phyloP scores from a whole-genome alignment of 2,797 vertebrate genomes.

The Clarias pachynema region DNA sequence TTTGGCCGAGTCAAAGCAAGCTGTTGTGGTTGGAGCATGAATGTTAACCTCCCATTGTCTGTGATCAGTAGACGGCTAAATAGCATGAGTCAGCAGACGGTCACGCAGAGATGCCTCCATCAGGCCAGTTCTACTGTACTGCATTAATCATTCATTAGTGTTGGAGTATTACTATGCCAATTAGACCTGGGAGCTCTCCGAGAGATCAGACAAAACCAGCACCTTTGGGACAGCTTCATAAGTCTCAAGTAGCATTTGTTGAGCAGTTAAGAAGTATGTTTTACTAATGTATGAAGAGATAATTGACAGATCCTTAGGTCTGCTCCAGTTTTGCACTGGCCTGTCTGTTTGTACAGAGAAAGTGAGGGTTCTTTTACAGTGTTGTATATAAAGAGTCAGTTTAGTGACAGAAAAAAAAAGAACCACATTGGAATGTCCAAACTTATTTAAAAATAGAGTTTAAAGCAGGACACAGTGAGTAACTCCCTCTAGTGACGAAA shows the following conservation, averaged over 20 bases:
- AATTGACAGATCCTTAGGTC: slow-evolving; percentile 3
- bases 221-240: slow-evolving; percentile 54
- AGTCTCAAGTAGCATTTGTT: slow-evolving; percentile 11
- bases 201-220: slow-evolving; percentile 65
- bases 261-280: slow-evolving; percentile 16
- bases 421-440: slow-evolving; percentile 71
- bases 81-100: slow-evolving; percentile 59
- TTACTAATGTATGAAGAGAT: slow-evolving; percentile 15
- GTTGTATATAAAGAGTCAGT: slow-evolving; percentile 69
- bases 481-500: slow-evolving; percentile 67
- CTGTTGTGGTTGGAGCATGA: slow-evolving; percentile 51
- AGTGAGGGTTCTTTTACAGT: slow-evolving; percentile 30
- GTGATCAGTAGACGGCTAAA: slow-evolving; percentile 61
- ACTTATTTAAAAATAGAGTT: slow-evolving; percentile 55
- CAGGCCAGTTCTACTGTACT: slow-evolving; percentile 64
- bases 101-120: slow-evolving; percentile 53
- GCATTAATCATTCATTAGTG: slow-evolving; percentile 76
- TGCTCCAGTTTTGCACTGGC: not conserved
- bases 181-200: slow-evolving; percentile 71
- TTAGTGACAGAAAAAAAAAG: slow-evolving; percentile 76
- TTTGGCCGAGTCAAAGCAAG: slow-evolving; percentile 53
- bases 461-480: not conserved
- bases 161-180: slow-evolving; percentile 72
- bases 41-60: slow-evolving; percentile 61
- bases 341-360: slow-evolving; percentile 46